These are phyloP conservation scores for Bolinopsis microptera DNA, from an alignment of 37 sponge, comb jelly and placozoan genomes.

Conservation along the genomic window DNA sequence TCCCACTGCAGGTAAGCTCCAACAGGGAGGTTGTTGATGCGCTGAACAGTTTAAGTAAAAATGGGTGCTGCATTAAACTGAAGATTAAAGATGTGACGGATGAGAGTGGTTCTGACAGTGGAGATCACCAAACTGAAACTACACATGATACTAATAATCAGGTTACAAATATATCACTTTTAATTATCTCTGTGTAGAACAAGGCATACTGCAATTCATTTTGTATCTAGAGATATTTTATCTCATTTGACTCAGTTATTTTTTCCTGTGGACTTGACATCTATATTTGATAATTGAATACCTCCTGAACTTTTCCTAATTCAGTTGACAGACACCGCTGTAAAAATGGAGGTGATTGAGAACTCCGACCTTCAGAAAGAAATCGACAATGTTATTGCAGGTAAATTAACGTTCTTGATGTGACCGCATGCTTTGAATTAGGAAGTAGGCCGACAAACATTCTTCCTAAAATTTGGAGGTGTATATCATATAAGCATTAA, in stretches of 20 bases:
- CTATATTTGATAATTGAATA: no score
- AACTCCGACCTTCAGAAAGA: constrained; percentile 26
- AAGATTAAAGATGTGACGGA: constrained; percentile 32
- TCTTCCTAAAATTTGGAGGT: neutral
- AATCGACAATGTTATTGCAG: constrained; percentile 56
- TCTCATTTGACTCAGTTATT: no score
- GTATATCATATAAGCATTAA: no score
- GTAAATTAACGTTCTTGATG: no score
- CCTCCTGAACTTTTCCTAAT: no score
- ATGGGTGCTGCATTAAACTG: constrained; percentile 51
- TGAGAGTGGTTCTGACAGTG: constrained; percentile 62
- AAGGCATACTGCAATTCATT: neutral
- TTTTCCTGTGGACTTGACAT: no score
- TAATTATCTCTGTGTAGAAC: neutral
- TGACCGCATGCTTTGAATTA: neutral
- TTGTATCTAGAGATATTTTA: no score
- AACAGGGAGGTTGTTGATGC: constrained; percentile 60
- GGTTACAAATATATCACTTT: neutral
- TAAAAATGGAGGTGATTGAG: constrained; percentile 47
- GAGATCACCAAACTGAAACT: neutral
- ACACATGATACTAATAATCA: neutral
- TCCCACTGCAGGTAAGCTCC: constrained; percentile 41
- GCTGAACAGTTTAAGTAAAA: constrained; percentile 35
- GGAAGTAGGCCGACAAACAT: neutral
- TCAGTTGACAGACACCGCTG: neutral